phyloP scores from a whole-genome alignment of 1,140 invertebrate species.

The Metaphire vulgaris region DNA sequence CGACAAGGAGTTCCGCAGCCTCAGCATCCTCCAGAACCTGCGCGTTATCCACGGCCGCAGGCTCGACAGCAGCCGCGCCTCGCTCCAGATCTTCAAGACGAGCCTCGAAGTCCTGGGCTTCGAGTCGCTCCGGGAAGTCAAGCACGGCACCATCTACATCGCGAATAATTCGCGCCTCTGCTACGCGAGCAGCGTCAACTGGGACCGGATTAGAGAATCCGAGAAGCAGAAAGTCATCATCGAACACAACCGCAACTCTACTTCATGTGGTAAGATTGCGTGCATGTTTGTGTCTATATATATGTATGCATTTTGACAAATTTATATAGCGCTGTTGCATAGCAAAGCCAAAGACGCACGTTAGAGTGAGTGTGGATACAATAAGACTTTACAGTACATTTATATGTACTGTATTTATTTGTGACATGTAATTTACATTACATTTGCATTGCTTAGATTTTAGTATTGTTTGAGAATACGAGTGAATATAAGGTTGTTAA shows the following conservation, averaged over 20 bases:
- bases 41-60: constrained; percentile 84
- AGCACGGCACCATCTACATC: constrained; percentile 79
- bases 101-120: constrained; percentile 70
- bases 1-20: constrained; percentile 74
- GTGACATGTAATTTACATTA: neutral
- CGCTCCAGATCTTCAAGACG: constrained; percentile 31
- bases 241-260: constrained; percentile 66
- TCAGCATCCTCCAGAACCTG: constrained; percentile 86
- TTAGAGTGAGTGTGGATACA: neutral
- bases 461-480: neutral
- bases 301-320: too few relatives aligned
- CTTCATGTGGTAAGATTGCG: constrained; percentile 68
- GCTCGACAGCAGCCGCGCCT: constrained; percentile 59
- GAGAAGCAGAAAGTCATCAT: constrained; percentile 43
- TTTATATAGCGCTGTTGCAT: too few relatives aligned
- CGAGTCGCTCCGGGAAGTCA: constrained; percentile 74
- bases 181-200: constrained; percentile 78
- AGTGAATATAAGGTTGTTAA: too few relatives aligned
- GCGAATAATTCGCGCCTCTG: constrained; percentile 83
- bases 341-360: neutral
- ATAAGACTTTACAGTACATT: neutral
- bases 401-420: neutral
- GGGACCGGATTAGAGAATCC: constrained; percentile 66
- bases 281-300: too few relatives aligned
- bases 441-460: neutral